Evolutionary conservation across 92 coral and sea anemone species (phyloP).

Genomic region (Heteractis magnifica): DNA sequence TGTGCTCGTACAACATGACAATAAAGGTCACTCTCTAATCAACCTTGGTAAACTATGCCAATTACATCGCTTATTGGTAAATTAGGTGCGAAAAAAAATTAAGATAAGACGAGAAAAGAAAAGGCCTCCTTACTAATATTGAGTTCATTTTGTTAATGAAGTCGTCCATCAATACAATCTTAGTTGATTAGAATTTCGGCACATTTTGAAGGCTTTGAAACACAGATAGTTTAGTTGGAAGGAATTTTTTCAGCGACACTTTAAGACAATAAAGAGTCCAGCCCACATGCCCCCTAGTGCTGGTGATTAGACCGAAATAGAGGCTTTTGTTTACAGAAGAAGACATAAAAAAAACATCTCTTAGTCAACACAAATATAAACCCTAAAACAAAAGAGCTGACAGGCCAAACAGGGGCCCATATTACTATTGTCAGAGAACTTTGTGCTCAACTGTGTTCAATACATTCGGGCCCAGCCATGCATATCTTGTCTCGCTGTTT

Average conservation of each 20-base stretch:
- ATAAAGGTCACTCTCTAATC: conserved; percentile 25
- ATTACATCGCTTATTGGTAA: conserved; percentile 45
- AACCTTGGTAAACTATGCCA: conserved; percentile 37
- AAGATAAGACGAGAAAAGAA: neutral
- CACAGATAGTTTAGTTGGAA: neutral
- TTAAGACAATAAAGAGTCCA: neutral
- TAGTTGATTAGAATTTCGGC: neutral
- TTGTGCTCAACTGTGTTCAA: neutral
- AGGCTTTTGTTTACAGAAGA: conserved; percentile 28
- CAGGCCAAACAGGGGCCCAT: conserved; percentile 14
- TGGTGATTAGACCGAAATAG: conserved; percentile 11
- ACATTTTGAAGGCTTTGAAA: conserved; percentile 5
- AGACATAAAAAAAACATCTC: neutral
- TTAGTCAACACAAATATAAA: conserved; percentile 26
- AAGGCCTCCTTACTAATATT: neutral
- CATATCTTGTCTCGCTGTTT: conserved; percentile 10
- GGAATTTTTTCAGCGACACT: conserved; percentile 6
- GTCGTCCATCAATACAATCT: neutral
- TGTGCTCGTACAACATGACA: conserved; percentile 5
- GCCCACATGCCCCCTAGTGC: conserved; percentile 42
- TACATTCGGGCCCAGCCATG: conserved; percentile 11
- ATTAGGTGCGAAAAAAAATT: conserved; percentile 31
- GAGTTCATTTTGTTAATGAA: neutral
- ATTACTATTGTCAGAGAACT: conserved; percentile 23
- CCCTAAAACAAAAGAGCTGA: conserved; percentile 27